phyloP scores from a whole-genome alignment of 2,888 invertebrate species.

The Aphodius granarius region DNA sequence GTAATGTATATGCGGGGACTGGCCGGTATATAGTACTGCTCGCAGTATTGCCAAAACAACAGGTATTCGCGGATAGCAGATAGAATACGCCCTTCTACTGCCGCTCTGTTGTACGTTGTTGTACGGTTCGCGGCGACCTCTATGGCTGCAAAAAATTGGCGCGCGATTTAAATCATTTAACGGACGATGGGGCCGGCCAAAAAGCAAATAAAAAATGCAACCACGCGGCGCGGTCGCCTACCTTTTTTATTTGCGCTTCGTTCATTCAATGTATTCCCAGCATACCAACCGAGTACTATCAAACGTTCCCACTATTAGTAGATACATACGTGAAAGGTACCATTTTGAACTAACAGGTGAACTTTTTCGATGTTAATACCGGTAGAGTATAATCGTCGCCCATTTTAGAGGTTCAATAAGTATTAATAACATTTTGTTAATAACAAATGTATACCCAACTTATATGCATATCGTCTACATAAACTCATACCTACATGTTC shows the following conservation, averaged over 20 bases:
- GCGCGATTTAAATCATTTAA: slow-evolving; percentile 21
- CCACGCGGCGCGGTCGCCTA: neutral
- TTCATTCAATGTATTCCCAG: neutral
- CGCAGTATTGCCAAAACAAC: slow-evolving; percentile 36
- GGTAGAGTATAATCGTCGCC: too few species aligned
- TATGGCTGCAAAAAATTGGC: slow-evolving; percentile 16
- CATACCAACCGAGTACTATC: neutral
- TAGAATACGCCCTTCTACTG: neutral
- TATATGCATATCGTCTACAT: too few species aligned
- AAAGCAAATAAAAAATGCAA: neutral
- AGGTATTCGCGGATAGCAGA: slow-evolving; percentile 31
- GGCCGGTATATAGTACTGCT: slow-evolving; percentile 27
- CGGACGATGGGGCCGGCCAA: neutral
- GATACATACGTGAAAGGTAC: too few species aligned
- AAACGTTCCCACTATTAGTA: neutral
- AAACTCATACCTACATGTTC: too few species aligned
- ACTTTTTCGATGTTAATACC: too few species aligned
- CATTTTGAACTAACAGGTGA: too few species aligned
- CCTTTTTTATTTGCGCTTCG: neutral
- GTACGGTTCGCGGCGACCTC: slow-evolving; percentile 5
- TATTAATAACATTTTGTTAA: too few species aligned
- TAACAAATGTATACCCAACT: too few species aligned
- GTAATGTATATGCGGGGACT: slow-evolving; percentile 18
- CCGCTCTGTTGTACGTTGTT: too few species aligned
- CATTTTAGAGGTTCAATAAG: too few species aligned